A percentile compares a stretch with the other conserved stretches of the same genome.
Evolutionary conservation across 2,888 invertebrate genomes (phyloP).

Genomic region (Spilosoma lubricipeda): DNA sequence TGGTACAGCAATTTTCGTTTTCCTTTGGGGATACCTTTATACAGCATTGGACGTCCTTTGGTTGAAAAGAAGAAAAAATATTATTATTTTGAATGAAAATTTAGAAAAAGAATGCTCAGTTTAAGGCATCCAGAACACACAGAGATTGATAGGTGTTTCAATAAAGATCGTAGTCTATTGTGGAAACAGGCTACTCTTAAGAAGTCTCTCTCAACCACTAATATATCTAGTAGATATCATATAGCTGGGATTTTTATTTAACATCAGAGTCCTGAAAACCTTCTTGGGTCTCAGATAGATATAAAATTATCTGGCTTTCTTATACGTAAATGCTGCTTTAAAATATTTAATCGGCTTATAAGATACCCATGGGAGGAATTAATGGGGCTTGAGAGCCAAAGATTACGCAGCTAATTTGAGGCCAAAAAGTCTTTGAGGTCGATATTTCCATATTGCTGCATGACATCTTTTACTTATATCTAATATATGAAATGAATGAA

Average conservation of each 20-base stretch:
- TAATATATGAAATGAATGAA: too few relatives aligned
- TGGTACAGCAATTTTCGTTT: too few relatives aligned
- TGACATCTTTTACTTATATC: constrained; percentile 22
- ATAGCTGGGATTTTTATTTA: not conserved
- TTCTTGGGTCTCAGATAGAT: not conserved
- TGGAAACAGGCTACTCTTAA: too few relatives aligned
- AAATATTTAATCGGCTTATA: constrained; percentile 16
- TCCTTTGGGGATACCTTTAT: too few relatives aligned
- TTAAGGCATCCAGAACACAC: too few relatives aligned
- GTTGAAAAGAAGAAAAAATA: too few relatives aligned
- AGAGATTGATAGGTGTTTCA: too few relatives aligned
- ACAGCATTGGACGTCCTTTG: too few relatives aligned
- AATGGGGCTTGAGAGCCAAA: constrained; percentile 16
- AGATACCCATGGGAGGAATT: constrained; percentile 18
- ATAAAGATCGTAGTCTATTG: too few relatives aligned
- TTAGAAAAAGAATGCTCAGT: too few relatives aligned
- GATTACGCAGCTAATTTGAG: constrained; percentile 18
- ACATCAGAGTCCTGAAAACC: not conserved
- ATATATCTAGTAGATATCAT: not conserved
- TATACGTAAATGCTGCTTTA: not conserved
- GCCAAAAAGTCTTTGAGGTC: not conserved
- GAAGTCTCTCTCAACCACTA: too few relatives aligned
- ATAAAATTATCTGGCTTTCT: not conserved
- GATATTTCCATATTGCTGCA: not conserved
- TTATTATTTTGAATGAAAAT: too few relatives aligned